A percentile compares a stretch with the other conserved stretches of the same genome.
Evolutionary conservation across 2,113 vertebrate species (phyloP).

Genomic region (Eptatretus burgeri): DNA sequence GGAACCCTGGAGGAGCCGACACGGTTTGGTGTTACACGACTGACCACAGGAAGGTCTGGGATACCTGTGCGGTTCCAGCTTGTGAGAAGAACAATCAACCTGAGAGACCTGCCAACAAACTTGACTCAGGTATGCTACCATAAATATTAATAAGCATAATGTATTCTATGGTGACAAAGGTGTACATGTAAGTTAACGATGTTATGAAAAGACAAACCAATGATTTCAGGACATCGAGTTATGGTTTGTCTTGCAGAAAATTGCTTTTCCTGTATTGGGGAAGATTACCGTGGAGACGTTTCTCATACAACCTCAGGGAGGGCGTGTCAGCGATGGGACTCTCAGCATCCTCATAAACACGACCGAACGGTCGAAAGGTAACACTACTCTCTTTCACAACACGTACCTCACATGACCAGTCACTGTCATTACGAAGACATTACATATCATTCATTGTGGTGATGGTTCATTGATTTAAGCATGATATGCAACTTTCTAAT

Average conservation of each 20-base stretch:
- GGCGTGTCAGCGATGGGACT: conserved; percentile 5
- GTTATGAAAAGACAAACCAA: no score
- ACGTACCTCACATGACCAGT: no score
- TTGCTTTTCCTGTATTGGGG: neutral
- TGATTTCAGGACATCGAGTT: neutral
- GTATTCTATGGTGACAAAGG: no score
- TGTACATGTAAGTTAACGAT: no score
- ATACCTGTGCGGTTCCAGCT: conserved; percentile 35
- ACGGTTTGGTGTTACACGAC: conserved; percentile 74
- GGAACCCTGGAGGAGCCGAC: conserved; percentile 51
- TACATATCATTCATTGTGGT: no score
- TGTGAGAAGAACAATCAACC: conserved; percentile 16
- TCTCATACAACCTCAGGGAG: conserved; percentile 2
- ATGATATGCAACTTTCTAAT: no score
- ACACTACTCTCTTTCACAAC: neutral
- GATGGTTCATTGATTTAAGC: no score
- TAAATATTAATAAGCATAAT: no score
- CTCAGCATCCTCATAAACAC: neutral
- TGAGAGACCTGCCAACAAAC: no score
- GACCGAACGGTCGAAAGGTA: neutral
- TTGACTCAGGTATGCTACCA: no score
- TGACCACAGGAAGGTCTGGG: conserved; percentile 28
- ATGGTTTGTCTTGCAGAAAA: neutral
- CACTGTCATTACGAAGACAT: no score
- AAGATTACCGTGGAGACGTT: neutral